Evolutionary conservation across 1,140 invertebrate genomes (phyloP).

Genomic region (Eulimnadia texana): DNA sequence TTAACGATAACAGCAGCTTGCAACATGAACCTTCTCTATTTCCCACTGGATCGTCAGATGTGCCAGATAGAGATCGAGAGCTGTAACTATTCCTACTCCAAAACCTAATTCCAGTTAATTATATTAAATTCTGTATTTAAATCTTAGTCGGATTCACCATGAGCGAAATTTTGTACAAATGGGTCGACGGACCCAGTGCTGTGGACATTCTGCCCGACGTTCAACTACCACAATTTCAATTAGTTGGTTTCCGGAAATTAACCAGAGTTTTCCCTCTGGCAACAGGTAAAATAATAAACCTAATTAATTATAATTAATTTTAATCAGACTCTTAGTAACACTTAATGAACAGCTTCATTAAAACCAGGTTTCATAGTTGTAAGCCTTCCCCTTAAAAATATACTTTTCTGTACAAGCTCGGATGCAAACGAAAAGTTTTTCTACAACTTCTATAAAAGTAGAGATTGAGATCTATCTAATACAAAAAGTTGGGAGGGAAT

Average conservation of each 20-base stretch:
- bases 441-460: too few species aligned
- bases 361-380: too few species aligned
- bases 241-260: conserved; percentile 27
- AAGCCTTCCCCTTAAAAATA: too few species aligned
- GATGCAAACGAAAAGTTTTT: too few species aligned
- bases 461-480: too few species aligned
- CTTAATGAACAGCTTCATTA: too few species aligned
- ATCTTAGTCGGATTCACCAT: conserved; percentile 95
- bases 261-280: conserved; percentile 17
- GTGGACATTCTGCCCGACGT: conserved; percentile 84
- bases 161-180: conserved; percentile 90
- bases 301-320: too few species aligned
- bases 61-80: conserved; percentile 20
- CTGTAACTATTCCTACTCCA: conserved; percentile 12
- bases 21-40: conserved; percentile 42
- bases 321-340: too few species aligned
- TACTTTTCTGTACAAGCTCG: too few species aligned
- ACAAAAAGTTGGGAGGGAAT: too few species aligned
- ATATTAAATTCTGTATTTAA: too few species aligned
- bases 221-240: conserved; percentile 84
- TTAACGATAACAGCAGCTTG: conserved; percentile 39
- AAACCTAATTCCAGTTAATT: not conserved
- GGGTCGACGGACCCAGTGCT: conserved; percentile 81
- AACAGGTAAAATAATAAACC: conserved; percentile 22
- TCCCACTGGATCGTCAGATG: conserved; percentile 36